Evolutionary conservation across 2,113 vertebrate genomes (phyloP).

Genomic region (Vireo altiloquus): DNA sequence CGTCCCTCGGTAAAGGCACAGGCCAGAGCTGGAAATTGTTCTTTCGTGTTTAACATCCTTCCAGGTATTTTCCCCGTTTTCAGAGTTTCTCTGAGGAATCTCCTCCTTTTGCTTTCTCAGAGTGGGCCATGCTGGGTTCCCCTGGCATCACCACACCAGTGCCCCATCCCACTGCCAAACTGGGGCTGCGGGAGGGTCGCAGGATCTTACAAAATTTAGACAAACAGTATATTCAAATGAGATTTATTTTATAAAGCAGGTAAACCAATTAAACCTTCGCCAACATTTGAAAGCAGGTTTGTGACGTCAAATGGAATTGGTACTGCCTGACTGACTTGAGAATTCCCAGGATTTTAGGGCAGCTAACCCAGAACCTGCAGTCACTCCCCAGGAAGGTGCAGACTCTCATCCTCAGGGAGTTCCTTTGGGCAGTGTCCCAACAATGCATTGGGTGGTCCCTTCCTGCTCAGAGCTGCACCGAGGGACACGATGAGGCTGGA

Average conservation of each 20-base stretch:
- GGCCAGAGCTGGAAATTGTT: too few species aligned
- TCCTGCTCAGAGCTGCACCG: background rate
- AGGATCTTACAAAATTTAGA: background rate
- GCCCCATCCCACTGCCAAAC: background rate
- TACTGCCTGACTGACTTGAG: background rate
- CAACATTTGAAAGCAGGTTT: background rate
- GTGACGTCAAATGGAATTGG: background rate
- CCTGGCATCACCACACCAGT: background rate
- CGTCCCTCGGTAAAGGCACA: accelerated
- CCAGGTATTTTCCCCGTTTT: background rate
- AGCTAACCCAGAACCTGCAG: background rate
- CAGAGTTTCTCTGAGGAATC: background rate
- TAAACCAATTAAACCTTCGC: background rate
- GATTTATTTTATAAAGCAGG: background rate
- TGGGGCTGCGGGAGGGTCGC: accelerated
- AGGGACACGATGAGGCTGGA: background rate
- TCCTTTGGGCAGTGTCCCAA: background rate
- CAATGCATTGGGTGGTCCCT: background rate
- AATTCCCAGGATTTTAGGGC: background rate
- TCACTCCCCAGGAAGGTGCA: background rate
- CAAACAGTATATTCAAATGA: background rate
- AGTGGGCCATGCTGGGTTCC: background rate
- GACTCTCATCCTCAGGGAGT: background rate
- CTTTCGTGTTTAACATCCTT: background rate
- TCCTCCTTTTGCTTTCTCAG: background rate